phyloP scores from a whole-genome alignment of 2,888 invertebrate species.

The Heteromyza rotundicornis region DNA sequence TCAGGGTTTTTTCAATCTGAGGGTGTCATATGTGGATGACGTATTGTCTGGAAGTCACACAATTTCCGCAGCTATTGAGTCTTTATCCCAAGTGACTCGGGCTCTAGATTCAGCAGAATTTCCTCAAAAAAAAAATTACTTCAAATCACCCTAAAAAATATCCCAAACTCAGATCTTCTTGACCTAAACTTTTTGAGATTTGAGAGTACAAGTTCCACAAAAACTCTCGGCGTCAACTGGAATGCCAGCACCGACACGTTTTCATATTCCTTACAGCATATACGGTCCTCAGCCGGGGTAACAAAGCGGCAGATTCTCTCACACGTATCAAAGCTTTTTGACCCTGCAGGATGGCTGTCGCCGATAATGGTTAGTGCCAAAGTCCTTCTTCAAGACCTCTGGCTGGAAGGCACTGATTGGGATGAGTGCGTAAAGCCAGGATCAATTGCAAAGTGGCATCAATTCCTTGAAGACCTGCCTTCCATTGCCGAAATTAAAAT shows the following conservation, averaged over 20 bases:
- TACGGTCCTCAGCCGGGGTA: not conserved
- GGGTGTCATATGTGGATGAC: not conserved
- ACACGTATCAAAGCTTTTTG: not conserved
- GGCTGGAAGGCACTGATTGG: not conserved
- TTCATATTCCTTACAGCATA: not conserved
- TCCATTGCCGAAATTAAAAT: not conserved
- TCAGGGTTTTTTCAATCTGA: no score
- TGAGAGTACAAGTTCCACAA: not conserved
- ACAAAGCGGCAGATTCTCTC: not conserved
- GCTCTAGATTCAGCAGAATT: not conserved
- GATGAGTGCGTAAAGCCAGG: not conserved
- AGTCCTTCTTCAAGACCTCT: not conserved
- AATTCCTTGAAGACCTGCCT: not conserved
- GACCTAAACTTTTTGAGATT: not conserved
- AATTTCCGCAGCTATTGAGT: not conserved
- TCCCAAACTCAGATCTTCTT: not conserved
- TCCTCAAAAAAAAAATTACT: not conserved
- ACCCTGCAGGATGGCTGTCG: not conserved
- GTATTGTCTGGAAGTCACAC: not conserved
- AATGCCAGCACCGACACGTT: not conserved
- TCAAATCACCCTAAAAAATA: not conserved
- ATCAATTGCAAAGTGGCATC: not conserved
- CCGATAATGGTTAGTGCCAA: not conserved
- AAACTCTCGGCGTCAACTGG: not conserved
- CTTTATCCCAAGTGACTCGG: not conserved